Evolutionary conservation across 2,888 invertebrate species (phyloP).

Genomic region (Hanleya hanleyi): DNA sequence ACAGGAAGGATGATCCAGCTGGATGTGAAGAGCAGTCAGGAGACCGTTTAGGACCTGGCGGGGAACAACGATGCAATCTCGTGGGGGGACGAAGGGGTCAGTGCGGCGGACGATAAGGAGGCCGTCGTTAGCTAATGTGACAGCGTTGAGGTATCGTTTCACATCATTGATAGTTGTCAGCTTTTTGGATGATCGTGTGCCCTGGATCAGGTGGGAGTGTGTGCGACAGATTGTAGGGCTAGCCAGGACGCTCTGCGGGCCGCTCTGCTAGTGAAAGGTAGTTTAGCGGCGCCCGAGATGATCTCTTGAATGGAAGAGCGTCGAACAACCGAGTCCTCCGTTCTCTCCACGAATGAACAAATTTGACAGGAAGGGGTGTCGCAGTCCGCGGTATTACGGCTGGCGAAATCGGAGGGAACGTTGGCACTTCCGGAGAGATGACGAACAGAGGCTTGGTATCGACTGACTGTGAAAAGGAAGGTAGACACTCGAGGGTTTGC

Average conservation of each 20-base stretch:
- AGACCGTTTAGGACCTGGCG: constrained; percentile 38
- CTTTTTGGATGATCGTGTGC: no score
- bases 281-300: background rate
- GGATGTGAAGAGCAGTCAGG: constrained; percentile 40
- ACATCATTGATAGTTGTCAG: no score
- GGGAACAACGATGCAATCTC: constrained; percentile 42
- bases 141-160: background rate
- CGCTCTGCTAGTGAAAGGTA: constrained; percentile 41
- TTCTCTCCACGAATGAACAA: background rate
- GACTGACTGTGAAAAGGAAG: constrained; percentile 38
- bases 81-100: constrained; percentile 15
- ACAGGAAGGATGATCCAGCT: constrained; percentile 40
- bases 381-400: constrained; percentile 36
- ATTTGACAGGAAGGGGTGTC: constrained; percentile 33
- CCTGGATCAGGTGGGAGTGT: background rate
- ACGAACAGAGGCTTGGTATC: constrained; percentile 11
- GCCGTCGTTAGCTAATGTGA: background rate
- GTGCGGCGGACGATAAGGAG: constrained; percentile 1
- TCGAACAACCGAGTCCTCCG: constrained; percentile 41
- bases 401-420: constrained; percentile 38
- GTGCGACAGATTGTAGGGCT: constrained; percentile 26
- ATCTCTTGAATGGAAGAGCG: constrained; percentile 21
- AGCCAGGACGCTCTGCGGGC: constrained; percentile 23
- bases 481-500: constrained; percentile 38
- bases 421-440: constrained; percentile 38